Evolutionary conservation across 2,888 invertebrate genomes (phyloP), one percentile per base, ranked within the genome.

Genomic region (Parthenolecanium corni): DNA sequence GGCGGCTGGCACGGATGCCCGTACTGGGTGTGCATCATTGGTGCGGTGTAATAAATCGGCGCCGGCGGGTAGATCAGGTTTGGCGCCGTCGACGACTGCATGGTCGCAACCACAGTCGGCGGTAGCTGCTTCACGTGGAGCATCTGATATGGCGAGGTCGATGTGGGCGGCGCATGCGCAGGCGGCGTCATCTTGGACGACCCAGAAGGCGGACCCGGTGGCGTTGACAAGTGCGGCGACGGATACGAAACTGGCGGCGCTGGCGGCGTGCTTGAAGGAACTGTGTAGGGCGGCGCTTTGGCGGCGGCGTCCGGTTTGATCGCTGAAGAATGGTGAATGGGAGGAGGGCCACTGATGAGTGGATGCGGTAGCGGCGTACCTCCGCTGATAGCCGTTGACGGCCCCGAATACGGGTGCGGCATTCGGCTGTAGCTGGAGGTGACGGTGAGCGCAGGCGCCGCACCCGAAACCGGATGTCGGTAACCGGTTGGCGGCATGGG

Each of bases 181-280:
- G 69, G 70, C 65, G 68, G 67, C 25, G 66, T 65, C 66, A 52
- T 67, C 66, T 65, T 61, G 49, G 14, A 18, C 20, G 14, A 14
- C 4, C 9, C 4, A 9, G 49, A 18, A 12, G 66, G 57, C 66
- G 66, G 12, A 66, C 67, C 11, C 68, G 68, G 16, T 65, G 69
- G 40, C 66, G 66, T n/a, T 67, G 66, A 53, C 68, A 69, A 16
- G 70, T 71, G 1, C 70, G 69, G 3, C 70, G 68, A 68, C 18
- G 62, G 25, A 40, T 61, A 51, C 36, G 61, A 61, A 14, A 31
- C 36, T 38, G 62, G 62, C 21, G 31, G n/a, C 23, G 24, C 24
- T n/a, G 52, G 36, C 14, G 51, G 16, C n/a, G 31, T 49, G 3
- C 21, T 12, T 14, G 16, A n/a, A 16, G 46, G 46, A 44, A 20